A percentile compares a stretch with the other conserved stretches of the same genome.
These are phyloP conservation scores for Torymus tubicola DNA, from an alignment of 2,888 invertebrate species.

Conservation along the genomic window DNA sequence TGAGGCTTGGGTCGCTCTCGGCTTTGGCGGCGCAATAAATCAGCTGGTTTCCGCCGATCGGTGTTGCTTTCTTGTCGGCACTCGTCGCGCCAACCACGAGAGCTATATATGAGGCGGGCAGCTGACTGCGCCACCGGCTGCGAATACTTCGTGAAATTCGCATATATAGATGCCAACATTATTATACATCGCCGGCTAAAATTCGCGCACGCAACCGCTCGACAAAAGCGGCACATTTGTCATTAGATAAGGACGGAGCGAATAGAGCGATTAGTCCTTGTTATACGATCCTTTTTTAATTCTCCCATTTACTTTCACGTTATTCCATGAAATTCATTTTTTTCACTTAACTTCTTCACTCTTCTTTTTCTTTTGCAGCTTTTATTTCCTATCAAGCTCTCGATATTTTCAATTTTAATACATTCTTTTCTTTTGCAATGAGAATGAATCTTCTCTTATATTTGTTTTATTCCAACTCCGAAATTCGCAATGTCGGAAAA, in stretches of 20 bases:
- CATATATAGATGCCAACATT: slow-evolving; percentile 2
- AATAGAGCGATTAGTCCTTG: slow-evolving; percentile 51
- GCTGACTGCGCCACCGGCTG: too few relatives aligned
- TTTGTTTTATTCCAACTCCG: too few relatives aligned
- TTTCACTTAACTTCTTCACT: too few relatives aligned
- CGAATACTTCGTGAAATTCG: slow-evolving; percentile 6
- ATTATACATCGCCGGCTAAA: slow-evolving; percentile 36
- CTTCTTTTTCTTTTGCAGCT: too few relatives aligned
- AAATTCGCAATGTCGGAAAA: too few relatives aligned
- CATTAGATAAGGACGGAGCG: slow-evolving; percentile 54
- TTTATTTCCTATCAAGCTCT: too few relatives aligned
- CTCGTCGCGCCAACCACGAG: too few relatives aligned
- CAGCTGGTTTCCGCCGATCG: slow-evolving; percentile 46
- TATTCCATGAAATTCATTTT: slow-evolving; percentile 47
- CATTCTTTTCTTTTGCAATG: too few relatives aligned
- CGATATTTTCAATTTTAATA: too few relatives aligned
- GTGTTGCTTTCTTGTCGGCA: not conserved
- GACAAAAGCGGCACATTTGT: slow-evolving; percentile 56
- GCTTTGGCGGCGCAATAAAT: slow-evolving; percentile 44
- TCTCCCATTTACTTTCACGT: slow-evolving; percentile 6
- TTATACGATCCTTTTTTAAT: slow-evolving; percentile 53
- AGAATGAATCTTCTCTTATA: too few relatives aligned
- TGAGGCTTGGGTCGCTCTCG: not conserved
- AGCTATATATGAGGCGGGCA: too few relatives aligned
- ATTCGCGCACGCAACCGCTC: slow-evolving; percentile 41